Conservation (phyloP, 2,888 invertebrate species). For the Germaria angustata region DNA sequence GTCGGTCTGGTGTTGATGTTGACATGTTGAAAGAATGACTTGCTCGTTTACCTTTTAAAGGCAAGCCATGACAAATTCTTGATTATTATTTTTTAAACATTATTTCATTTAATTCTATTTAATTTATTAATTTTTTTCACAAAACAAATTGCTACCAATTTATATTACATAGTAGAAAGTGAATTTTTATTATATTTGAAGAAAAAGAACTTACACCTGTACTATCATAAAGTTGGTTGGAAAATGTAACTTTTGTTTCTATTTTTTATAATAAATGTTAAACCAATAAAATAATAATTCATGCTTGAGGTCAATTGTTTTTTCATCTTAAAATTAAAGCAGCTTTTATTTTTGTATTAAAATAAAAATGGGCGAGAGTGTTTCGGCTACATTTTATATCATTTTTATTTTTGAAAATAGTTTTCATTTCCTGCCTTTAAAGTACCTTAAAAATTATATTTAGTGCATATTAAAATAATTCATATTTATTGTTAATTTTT, state of each 20-base stretch:
- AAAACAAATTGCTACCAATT: slow-evolving; percentile 1
- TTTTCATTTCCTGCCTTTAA: slow-evolving; percentile 1
- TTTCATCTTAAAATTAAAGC: background rate
- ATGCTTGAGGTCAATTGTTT: background rate
- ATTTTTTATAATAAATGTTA: too few species aligned
- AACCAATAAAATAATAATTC: background rate
- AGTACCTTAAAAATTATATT: background rate
- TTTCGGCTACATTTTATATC: background rate
- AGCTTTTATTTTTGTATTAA: background rate
- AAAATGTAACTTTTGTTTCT: too few species aligned
- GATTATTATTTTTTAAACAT: slow-evolving; percentile 14
- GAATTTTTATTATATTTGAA: background rate
- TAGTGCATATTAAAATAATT: too few species aligned
- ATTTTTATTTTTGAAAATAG: background rate
- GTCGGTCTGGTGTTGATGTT: slow-evolving; percentile 74
- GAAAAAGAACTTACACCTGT: background rate
- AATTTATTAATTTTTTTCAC: background rate
- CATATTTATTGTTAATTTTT: too few species aligned
- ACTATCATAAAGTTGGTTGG: too few species aligned
- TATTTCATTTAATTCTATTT: slow-evolving; percentile 16
- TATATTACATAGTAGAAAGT: background rate
- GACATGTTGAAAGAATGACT: slow-evolving; percentile 65
- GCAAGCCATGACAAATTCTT: slow-evolving; percentile 54
- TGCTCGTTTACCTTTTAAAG: slow-evolving; percentile 47
- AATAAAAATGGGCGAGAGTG: background rate